phyloP scores from a whole-genome alignment of 2,113 vertebrate genomes.

The Apteryx owenii region DNA sequence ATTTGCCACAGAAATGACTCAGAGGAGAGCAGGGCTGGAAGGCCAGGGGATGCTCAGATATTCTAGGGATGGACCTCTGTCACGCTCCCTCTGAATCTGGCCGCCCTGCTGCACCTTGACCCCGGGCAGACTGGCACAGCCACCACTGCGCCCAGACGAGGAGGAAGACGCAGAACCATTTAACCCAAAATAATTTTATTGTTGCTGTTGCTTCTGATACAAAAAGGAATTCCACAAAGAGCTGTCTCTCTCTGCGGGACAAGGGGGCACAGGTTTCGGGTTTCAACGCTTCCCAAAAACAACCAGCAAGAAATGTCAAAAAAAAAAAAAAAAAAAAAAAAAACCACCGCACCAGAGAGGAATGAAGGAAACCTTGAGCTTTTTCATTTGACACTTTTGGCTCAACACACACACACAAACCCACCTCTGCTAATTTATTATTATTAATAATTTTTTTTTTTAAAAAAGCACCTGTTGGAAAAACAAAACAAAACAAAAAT shows the following conservation, averaged over 20 bases:
- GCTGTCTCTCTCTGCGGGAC: not conserved
- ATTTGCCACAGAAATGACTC: no score
- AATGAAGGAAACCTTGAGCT: constrained; percentile 34
- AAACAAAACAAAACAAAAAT: not conserved
- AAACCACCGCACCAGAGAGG: constrained; percentile 42
- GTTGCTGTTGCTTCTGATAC: constrained; percentile 81
- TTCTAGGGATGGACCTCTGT: no score
- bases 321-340: not conserved
- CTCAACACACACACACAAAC: constrained; percentile 52
- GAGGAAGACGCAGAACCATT: constrained; percentile 34
- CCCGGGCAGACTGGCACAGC: fast-evolving
- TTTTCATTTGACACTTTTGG: constrained; percentile 28
- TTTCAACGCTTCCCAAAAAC: not conserved
- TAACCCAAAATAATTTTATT: constrained; percentile 96
- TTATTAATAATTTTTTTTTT: not conserved
- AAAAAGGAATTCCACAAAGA: constrained; percentile 74
- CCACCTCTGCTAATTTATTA: constrained; percentile 51
- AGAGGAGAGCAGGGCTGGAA: no score
- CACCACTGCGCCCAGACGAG: fast-evolving
- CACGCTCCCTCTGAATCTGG: no score
- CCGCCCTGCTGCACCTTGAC: fast-evolving
- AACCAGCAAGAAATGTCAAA: constrained; percentile 54
- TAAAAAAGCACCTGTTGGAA: constrained; percentile 44
- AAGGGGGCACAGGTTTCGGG: constrained; percentile 24
- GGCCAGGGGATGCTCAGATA: no score